Evolutionary conservation across 2,113 vertebrate species (phyloP).

Genomic region (Amphiprion percula): DNA sequence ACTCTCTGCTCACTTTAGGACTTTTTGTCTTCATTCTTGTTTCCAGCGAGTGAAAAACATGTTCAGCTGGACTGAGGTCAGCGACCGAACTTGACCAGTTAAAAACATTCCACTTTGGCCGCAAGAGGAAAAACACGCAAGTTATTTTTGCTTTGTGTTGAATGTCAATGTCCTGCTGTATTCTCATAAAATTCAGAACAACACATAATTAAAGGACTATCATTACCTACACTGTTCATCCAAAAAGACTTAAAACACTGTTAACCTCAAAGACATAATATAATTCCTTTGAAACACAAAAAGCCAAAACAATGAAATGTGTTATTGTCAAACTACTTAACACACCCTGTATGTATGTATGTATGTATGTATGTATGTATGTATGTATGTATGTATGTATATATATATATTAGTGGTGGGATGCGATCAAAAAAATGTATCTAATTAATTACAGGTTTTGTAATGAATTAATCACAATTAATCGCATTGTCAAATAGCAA

Average conservation of each 20-base stretch:
- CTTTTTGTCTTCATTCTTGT: constrained; percentile 9
- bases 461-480: too few relatives aligned
- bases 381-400: too few relatives aligned
- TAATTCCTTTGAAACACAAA: background rate
- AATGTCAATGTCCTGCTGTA: constrained; percentile 23
- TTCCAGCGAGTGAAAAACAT: constrained; percentile 23
- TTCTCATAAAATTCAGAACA: constrained; percentile 48
- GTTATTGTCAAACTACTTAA: background rate
- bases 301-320: background rate
- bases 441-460: too few relatives aligned
- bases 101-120: constrained; percentile 59
- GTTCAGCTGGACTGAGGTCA: constrained; percentile 31
- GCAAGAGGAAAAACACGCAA: constrained; percentile 26
- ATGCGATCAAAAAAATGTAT: too few relatives aligned
- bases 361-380: too few relatives aligned
- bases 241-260: constrained; percentile 7
- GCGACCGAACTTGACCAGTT: constrained; percentile 35
- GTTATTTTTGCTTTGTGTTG: constrained; percentile 31
- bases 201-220: constrained; percentile 37
- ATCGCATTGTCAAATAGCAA: too few relatives aligned
- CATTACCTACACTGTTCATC: background rate
- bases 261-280: background rate
- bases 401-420: too few relatives aligned
- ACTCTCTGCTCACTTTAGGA: constrained; percentile 19
- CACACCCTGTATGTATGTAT: background rate